Evolutionary conservation across 2,888 invertebrate genomes (phyloP).

Genomic region (Cephalotes varians): DNA sequence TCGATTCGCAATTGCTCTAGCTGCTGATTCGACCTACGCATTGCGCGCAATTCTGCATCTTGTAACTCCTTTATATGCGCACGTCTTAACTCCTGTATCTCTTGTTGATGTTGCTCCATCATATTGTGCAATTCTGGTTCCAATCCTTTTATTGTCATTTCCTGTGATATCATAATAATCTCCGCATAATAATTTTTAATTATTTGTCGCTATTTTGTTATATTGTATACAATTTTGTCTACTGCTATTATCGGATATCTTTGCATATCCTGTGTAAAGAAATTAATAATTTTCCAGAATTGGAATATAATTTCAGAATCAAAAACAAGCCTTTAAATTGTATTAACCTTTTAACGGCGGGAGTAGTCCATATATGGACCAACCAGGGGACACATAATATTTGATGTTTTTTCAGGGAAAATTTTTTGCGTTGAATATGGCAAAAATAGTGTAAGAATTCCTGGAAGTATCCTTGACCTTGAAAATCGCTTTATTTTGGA

Average conservation of each 20-base stretch:
- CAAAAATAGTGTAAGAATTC: too few species aligned
- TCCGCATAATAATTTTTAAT: background rate
- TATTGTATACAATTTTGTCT: background rate
- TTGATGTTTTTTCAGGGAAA: too few species aligned
- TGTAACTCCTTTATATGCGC: constrained; percentile 90
- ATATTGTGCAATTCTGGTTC: constrained; percentile 94
- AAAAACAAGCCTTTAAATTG: background rate
- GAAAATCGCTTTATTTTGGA: too few species aligned
- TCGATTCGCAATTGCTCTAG: constrained; percentile 88
- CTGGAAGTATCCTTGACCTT: too few species aligned
- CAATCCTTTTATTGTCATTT: constrained; percentile 94
- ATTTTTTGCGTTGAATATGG: too few species aligned
- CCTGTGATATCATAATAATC: constrained; percentile 86
- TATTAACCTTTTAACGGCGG: too few species aligned
- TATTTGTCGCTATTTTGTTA: background rate
- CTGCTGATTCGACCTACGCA: constrained; percentile 88
- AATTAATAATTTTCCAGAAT: background rate
- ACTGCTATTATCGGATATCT: background rate
- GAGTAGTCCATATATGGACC: too few species aligned
- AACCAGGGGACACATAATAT: too few species aligned
- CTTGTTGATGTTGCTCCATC: constrained; percentile 91
- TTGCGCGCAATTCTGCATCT: constrained; percentile 88
- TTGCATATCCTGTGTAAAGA: background rate
- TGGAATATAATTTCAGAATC: background rate
- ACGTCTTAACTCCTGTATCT: constrained; percentile 90